Percentiles rank a stretch among this genome's conserved stretches.
Conservation (phyloP, 2,888 invertebrate genomes). For the Listrodromus nycthemerus region DNA sequence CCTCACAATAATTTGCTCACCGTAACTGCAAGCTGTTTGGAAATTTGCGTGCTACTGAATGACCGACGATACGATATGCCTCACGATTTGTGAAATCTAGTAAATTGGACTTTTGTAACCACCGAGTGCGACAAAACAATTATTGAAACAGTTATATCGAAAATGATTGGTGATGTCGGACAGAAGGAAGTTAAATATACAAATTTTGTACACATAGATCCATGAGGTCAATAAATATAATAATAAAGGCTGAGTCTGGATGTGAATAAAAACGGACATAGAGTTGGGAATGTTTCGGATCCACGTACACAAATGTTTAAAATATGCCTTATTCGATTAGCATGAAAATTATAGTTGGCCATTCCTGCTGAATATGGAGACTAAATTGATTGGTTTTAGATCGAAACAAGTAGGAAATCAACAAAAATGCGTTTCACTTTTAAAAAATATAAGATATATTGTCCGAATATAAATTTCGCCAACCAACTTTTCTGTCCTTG, state of each 20-base stretch:
- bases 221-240: constrained; percentile 62
- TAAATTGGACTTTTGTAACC: constrained; percentile 12
- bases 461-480: constrained; percentile 22
- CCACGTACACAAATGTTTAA: constrained; percentile 23
- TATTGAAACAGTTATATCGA: constrained; percentile 5
- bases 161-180: constrained; percentile 16
- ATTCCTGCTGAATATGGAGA: constrained; percentile 33
- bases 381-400: constrained; percentile 9
- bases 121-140: constrained; percentile 26
- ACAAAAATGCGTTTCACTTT: not conserved
- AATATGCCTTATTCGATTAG: constrained; percentile 24
- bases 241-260: constrained; percentile 50
- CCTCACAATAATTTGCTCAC: not conserved
- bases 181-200: constrained; percentile 30
- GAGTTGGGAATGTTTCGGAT: constrained; percentile 44
- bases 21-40: not conserved
- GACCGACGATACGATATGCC: not conserved
- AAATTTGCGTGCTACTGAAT: constrained; percentile 13
- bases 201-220: constrained; percentile 65
- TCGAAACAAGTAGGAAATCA: not conserved
- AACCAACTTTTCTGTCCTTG: constrained; percentile 1
- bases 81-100: not conserved
- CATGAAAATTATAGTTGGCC: constrained; percentile 15
- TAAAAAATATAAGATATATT: not conserved
- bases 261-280: constrained; percentile 40